Evolutionary conservation across 2,888 invertebrate genomes (phyloP).

Genomic region (Acronicta alni): DNA sequence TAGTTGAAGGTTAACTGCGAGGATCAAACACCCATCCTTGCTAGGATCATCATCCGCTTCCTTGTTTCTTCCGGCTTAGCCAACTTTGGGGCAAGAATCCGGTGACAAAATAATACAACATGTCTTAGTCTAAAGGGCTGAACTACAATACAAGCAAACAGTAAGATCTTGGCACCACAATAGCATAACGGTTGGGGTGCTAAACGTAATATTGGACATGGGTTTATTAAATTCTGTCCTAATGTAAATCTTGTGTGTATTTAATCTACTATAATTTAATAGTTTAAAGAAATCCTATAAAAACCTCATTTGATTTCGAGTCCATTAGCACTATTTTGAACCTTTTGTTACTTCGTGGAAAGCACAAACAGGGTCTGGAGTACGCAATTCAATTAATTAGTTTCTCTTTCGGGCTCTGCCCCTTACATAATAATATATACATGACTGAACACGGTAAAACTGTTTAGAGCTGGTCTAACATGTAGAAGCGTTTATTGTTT

Average conservation of each 20-base stretch:
- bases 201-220: constrained; percentile 12
- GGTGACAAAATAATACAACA: constrained; percentile 33
- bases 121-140: constrained; percentile 24
- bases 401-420: no score
- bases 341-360: no score
- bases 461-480: no score
- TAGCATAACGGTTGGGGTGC: constrained; percentile 31
- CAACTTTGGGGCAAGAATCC: constrained; percentile 35
- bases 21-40: constrained; percentile 50
- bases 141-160: constrained; percentile 41
- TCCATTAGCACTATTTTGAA: no score
- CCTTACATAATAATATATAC: no score
- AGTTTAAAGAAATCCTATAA: no score
- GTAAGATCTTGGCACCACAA: constrained; percentile 27
- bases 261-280: no score
- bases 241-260: background rate
- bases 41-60: constrained; percentile 43
- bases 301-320: no score
- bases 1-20: constrained; percentile 51
- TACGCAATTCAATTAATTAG: no score
- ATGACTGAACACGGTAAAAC: no score
- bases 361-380: no score
- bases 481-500: no score
- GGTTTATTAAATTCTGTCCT: background rate
- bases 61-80: constrained; percentile 45